phyloP scores from a whole-genome alignment of 2,797 vertebrate species.

The Enteromius viviparus region DNA sequence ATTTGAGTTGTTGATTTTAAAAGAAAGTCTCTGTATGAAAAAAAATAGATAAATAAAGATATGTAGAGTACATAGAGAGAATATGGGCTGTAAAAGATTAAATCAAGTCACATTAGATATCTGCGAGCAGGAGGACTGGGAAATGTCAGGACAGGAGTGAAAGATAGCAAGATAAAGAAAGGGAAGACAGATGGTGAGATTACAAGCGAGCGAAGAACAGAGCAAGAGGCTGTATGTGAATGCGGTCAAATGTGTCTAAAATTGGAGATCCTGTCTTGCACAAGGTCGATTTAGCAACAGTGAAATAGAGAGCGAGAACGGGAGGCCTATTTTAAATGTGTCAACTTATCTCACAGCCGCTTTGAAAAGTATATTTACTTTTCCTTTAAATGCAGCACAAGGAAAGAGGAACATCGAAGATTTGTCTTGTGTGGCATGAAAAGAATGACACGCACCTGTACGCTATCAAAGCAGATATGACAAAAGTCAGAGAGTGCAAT shows the following conservation, averaged over 20 bases:
- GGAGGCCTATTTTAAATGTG: conserved; percentile 37
- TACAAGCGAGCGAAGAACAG: background rate
- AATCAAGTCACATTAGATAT: conserved; percentile 1
- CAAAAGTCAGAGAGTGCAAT: background rate
- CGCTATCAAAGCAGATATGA: background rate
- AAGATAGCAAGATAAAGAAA: conserved; percentile 46
- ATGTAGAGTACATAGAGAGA: background rate
- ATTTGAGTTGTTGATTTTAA: background rate
- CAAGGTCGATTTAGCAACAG: conserved; percentile 75
- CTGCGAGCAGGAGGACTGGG: background rate
- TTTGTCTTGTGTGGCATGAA: no score
- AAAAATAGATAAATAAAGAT: background rate
- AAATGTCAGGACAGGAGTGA: conserved; percentile 37
- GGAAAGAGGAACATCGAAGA: background rate
- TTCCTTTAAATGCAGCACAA: background rate
- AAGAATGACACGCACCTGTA: no score
- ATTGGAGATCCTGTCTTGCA: conserved; percentile 79
- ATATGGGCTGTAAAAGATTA: background rate
- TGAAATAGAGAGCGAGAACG: conserved; percentile 17
- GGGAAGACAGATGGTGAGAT: conserved; percentile 55
- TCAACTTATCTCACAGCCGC: conserved; percentile 11
- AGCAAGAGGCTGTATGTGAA: conserved; percentile 42
- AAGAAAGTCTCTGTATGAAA: background rate
- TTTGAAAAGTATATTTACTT: background rate
- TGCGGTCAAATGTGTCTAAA: conserved; percentile 68